Conservation (phyloP, 2,113 vertebrate species). For the Atractosteus spatula region DNA sequence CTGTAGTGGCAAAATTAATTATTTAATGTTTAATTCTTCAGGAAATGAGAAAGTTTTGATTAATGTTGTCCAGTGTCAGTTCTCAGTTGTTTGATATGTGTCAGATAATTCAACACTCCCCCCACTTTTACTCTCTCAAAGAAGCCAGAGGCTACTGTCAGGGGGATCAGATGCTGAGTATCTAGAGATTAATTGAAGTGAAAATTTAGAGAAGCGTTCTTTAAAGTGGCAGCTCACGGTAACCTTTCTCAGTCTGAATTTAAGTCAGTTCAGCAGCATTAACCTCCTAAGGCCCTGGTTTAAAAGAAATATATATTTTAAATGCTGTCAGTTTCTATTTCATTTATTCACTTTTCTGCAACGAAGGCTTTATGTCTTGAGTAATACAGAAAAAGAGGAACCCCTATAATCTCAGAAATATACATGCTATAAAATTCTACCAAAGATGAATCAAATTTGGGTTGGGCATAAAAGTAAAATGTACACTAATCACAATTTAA, state of each 20-base stretch:
- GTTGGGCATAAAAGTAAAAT: no score
- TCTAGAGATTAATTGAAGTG: slow-evolving; percentile 89
- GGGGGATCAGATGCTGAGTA: slow-evolving; percentile 83
- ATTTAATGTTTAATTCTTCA: slow-evolving; percentile 99
- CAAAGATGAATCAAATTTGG: no score
- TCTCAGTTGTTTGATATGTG: slow-evolving; percentile 93
- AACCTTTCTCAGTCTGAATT: slow-evolving; percentile 61
- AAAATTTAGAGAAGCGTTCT: slow-evolving; percentile 73
- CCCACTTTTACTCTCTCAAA: slow-evolving; percentile 58
- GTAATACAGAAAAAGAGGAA: not conserved
- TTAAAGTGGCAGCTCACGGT: slow-evolving; percentile 63
- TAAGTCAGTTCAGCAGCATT: slow-evolving; percentile 67
- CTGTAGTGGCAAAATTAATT: slow-evolving; percentile 96
- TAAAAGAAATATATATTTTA: slow-evolving; percentile 59
- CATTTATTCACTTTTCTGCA: slow-evolving; percentile 49
- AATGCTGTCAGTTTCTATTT: slow-evolving; percentile 63
- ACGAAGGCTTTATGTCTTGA: slow-evolving; percentile 15
- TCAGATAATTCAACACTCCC: slow-evolving; percentile 81
- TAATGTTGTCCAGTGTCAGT: slow-evolving; percentile 91
- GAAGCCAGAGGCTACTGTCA: slow-evolving; percentile 91
- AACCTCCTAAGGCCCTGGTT: slow-evolving; percentile 52
- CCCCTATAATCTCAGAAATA: no score
- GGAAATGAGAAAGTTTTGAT: slow-evolving; percentile 99
- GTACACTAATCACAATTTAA: no score
- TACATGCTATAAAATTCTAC: no score